Percentiles rank a stretch among this genome's conserved stretches.
phyloP scores from a whole-genome alignment of 2,797 vertebrate species.

The Pteronotus mesoamericanus region DNA sequence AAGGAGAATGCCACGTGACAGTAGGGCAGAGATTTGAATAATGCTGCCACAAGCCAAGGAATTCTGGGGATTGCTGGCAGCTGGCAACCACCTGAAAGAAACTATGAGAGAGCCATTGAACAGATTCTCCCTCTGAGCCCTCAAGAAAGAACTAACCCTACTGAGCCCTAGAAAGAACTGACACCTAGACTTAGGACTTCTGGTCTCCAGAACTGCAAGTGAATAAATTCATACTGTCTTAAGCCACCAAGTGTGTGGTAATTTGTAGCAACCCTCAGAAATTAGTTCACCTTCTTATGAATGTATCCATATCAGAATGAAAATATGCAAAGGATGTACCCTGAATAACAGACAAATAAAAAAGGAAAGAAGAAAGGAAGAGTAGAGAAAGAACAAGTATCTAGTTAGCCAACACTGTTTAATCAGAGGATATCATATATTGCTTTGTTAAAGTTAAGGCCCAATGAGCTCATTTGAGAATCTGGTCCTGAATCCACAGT shows the following conservation, averaged over 20 bases:
- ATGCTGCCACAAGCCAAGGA: background rate
- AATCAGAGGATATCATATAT: conserved; percentile 2
- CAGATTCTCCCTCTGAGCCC: background rate
- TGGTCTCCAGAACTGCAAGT: background rate
- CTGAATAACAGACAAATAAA: background rate
- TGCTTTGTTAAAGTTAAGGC: background rate
- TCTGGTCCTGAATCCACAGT: background rate
- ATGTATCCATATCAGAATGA: background rate
- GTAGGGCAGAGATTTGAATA: background rate
- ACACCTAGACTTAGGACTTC: background rate
- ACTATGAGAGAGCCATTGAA: background rate
- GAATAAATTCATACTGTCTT: conserved; percentile 4
- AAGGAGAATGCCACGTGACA: background rate
- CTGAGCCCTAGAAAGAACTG: too few species aligned
- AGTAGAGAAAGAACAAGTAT: background rate
- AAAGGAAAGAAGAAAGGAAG: background rate
- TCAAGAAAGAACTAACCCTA: background rate
- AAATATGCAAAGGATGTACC: background rate
- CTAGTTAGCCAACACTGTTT: background rate
- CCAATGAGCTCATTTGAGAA: background rate
- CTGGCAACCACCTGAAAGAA: background rate
- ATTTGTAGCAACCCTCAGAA: background rate
- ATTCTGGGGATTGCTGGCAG: background rate
- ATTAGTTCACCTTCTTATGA: background rate
- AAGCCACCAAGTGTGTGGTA: background rate